A percentile compares a stretch with the other conserved stretches of the same genome.
Evolutionary conservation across 2,797 vertebrate genomes (phyloP).

Genomic region (Rousettus madagascariensis): DNA sequence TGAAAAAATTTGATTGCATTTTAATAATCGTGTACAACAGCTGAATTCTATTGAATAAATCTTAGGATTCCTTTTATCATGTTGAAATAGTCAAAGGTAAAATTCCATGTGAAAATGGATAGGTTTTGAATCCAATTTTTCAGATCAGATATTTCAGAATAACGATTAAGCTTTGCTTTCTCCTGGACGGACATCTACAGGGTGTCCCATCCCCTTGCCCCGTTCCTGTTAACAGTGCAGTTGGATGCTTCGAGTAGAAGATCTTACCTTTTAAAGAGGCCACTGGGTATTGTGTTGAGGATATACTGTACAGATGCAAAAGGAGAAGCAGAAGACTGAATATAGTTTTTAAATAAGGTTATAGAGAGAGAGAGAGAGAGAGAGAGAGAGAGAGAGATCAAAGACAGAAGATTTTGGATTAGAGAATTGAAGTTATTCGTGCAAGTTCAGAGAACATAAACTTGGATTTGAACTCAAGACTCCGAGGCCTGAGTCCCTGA

Average conservation of each 20-base stretch:
- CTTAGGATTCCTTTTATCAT: background rate
- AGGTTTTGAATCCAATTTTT: background rate
- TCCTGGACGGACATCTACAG: background rate
- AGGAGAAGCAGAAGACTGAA: background rate
- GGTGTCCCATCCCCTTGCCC: rapidly evolving
- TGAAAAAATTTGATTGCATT: background rate
- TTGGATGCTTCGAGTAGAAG: background rate
- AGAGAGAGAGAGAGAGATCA: no score
- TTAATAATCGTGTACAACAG: background rate
- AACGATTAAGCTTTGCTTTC: background rate
- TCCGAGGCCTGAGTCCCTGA: background rate
- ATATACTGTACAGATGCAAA: background rate
- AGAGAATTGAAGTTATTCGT: background rate
- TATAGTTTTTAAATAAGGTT: background rate
- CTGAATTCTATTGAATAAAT: background rate
- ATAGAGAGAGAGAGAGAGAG: no score
- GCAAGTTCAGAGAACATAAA: background rate
- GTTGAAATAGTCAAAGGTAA: background rate
- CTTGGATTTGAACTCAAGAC: background rate
- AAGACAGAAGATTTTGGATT: background rate
- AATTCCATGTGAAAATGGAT: background rate
- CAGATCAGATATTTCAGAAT: background rate
- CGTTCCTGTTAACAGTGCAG: background rate
- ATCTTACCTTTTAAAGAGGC: background rate
- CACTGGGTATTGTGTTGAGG: background rate